Percentiles rank a stretch among this genome's conserved stretches.
These are phyloP conservation scores for Caenorhabditis sp. DNA, from an alignment of 2,888 invertebrate genomes.

Conservation along the genomic window DNA sequence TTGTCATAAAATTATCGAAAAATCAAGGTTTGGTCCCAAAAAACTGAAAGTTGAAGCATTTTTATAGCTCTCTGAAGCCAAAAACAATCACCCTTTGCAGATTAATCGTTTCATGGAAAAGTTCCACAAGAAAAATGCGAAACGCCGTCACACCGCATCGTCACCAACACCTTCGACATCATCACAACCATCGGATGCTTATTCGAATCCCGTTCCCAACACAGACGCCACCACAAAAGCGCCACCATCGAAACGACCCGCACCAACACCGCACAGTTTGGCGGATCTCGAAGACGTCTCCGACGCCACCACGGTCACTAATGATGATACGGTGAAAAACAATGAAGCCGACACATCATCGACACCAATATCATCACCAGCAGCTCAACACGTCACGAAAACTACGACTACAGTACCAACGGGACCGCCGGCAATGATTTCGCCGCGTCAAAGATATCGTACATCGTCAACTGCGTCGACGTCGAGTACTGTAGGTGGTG, in stretches of 20 bases:
- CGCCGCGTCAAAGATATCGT: not conserved
- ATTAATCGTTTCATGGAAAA: not conserved
- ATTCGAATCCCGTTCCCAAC: not conserved
- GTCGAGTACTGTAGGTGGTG: not conserved
- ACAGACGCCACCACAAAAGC: slow-evolving; percentile 3
- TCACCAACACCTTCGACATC: slow-evolving; percentile 11
- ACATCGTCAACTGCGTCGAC: slow-evolving; percentile 4
- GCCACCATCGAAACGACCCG: slow-evolving; percentile 9
- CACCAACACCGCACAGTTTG: slow-evolving; percentile 19
- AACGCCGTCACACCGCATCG: not conserved
- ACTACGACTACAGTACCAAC: not conserved
- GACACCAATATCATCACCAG: not conserved
- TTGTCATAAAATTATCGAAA: not conserved
- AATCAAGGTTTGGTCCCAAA: not conserved
- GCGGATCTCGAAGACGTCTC: slow-evolving; percentile 9
- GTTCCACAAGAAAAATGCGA: not conserved
- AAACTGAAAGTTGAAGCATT: too few species aligned
- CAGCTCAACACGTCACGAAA: not conserved
- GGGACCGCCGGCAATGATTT: not conserved
- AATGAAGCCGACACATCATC: too few species aligned
- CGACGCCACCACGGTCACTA: slow-evolving; percentile 8
- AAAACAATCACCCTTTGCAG: not conserved
- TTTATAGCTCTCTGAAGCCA: not conserved
- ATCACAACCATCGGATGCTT: not conserved
- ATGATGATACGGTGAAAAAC: too few species aligned